phyloP scores from a whole-genome alignment of 2,888 invertebrate genomes.

The Scrobipalpa atriplicella region DNA sequence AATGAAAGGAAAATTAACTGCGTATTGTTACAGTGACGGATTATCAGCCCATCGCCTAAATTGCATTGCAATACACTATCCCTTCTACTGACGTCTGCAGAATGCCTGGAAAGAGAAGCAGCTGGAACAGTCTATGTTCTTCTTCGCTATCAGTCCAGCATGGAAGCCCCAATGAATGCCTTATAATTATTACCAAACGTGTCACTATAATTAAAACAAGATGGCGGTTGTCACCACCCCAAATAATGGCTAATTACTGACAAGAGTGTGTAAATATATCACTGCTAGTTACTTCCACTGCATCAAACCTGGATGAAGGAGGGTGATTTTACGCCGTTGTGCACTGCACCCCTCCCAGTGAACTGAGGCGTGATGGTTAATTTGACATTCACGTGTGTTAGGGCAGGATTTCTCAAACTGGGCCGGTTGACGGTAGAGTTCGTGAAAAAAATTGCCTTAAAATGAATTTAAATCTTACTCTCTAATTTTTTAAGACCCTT shows the following conservation, averaged over 20 bases:
- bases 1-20: no score
- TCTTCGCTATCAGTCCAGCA: no score
- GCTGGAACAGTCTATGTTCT: no score
- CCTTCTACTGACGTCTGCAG: no score
- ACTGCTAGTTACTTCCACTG: slow-evolving; percentile 11
- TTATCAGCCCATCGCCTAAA: no score
- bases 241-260: slow-evolving; percentile 1
- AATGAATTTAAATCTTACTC: no score
- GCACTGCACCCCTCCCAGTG: slow-evolving; percentile 5
- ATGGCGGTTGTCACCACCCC: background rate
- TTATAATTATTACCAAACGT: background rate
- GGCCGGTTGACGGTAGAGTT: background rate
- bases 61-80: no score
- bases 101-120: no score
- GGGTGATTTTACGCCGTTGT: background rate
- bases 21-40: no score
- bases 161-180: no score
- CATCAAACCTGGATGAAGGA: background rate
- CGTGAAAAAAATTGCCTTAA: background rate
- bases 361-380: slow-evolving; percentile 6
- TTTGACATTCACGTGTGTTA: slow-evolving; percentile 3
- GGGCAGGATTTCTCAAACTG: background rate
- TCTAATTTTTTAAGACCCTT: no score
- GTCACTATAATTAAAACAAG: background rate
- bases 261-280: slow-evolving; percentile 15